Base-by-base conservation (phyloP, 2,888 invertebrate genomes). In the Sympetrum striolatum region DNA sequence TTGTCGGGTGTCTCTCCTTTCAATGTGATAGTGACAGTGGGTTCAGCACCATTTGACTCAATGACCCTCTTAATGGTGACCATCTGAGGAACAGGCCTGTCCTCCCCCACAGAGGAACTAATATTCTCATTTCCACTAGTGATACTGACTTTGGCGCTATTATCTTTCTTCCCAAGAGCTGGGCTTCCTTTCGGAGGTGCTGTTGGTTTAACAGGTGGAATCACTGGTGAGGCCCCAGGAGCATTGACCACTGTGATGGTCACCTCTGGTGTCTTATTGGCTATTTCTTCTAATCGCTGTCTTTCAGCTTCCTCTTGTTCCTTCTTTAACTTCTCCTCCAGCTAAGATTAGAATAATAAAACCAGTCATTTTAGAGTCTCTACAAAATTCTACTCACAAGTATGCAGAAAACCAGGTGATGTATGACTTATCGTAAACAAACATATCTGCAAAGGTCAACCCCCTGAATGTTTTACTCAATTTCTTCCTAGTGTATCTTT, bases 21-120 rank as follows among this genome's bases (percentile, higher is more conserved):
- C 53, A 97, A 94, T 0, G 97, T 97, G 90, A 97, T 97, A 0
- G 97, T 97, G 0, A 97, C 97, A 39, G 96, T 96, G 15, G 97
- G 96, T 92, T 96, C 96, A 0, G 95, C 95, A 92, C 94, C 95
- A 92, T 95, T 95, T 12, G 96, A 96, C 92, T 96, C 95, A 93
- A 96, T 96, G 2, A 96, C 96, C 90, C 96, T 94, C 91, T 96
- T 95, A 91, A 97, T 97, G 10, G 97, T 97, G 2, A 97, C 97
- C 94, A 96, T 96, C 91, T 93, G 92, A 37, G 86, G 86, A 86
- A 86, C 86, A 91, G 93, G 93, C 90, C 91, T 91, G 12, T 91
- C 79, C 64, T 86, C 79, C 10, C 82, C 39, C n/a, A 39, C 90
- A 48, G 31, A 35, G 35, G 48, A 35, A 79, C 53, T 90, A 37